These are phyloP conservation scores for Catostomus latipinnis DNA, from an alignment of 2,797 vertebrate species.

Conservation along the genomic window DNA sequence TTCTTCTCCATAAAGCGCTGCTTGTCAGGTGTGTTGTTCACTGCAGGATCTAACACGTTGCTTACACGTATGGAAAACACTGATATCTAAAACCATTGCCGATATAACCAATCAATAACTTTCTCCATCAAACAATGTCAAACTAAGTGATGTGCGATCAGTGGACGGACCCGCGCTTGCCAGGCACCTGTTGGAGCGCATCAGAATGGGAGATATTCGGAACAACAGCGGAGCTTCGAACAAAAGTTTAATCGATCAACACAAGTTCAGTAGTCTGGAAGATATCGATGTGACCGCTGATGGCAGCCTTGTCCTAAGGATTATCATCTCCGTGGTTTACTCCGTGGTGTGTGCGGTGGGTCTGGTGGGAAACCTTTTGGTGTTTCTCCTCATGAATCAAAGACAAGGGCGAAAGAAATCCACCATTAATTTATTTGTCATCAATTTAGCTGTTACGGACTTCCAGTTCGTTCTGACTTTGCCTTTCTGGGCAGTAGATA, in stretches of 20 bases:
- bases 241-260: constrained; percentile 50
- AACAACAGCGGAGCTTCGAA: constrained; percentile 71
- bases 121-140: not conserved
- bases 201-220: constrained; percentile 68
- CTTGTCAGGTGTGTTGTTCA: constrained; percentile 16
- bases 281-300: constrained; percentile 75
- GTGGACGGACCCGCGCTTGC: constrained; percentile 24
- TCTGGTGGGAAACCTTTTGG: constrained; percentile 80
- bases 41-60: not conserved
- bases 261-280: constrained; percentile 66
- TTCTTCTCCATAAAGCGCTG: constrained; percentile 71
- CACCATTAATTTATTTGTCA: constrained; percentile 79
- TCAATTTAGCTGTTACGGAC: constrained; percentile 82
- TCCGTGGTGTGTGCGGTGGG: constrained; percentile 77
- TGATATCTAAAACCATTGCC: not conserved
- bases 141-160: constrained; percentile 44
- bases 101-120: not conserved
- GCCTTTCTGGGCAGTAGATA: constrained; percentile 86
- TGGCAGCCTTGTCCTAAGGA: constrained; percentile 70
- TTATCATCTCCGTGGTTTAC: constrained; percentile 78
- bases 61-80: not conserved
- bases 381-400: constrained; percentile 80
- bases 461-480: constrained; percentile 85
- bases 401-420: constrained; percentile 78
- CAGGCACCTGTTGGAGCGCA: constrained; percentile 30